Conservation (phyloP, 2,888 invertebrate genomes). For the Hirtodrosophila trivittata region DNA sequence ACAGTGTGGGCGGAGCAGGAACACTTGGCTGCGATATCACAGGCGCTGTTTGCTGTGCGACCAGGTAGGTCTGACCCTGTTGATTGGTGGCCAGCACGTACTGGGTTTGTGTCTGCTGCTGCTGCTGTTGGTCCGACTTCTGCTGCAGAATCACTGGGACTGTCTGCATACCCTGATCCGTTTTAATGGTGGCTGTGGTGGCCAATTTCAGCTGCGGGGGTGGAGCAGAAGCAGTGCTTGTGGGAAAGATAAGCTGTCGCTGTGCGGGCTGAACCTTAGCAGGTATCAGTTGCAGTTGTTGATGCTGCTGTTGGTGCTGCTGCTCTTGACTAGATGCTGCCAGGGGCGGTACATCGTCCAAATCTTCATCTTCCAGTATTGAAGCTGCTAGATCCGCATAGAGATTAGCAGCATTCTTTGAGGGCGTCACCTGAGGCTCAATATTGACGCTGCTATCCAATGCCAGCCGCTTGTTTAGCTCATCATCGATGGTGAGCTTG, state of each 20-base stretch:
- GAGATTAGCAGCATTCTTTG: conserved; percentile 92
- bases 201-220: conserved; percentile 70
- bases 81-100: conserved; percentile 84
- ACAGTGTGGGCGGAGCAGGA: conserved; percentile 85
- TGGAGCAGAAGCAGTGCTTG: conserved; percentile 20
- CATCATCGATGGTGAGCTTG: conserved; percentile 68
- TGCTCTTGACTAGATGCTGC: conserved; percentile 60
- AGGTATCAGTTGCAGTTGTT: conserved; percentile 81
- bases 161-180: conserved; percentile 82
- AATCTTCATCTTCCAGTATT: conserved; percentile 91
- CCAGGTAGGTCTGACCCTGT: conserved; percentile 87
- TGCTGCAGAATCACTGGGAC: conserved; percentile 82
- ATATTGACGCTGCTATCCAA: conserved; percentile 79
- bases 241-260: conserved; percentile 81
- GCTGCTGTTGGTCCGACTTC: conserved; percentile 60
- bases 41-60: conserved; percentile 86
- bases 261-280: conserved; percentile 74
- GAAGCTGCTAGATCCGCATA: conserved; percentile 94
- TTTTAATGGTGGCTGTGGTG: conserved; percentile 83
- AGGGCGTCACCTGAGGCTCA: conserved; percentile 83
- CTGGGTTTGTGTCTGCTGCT: conserved; percentile 80
- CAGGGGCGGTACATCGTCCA: conserved; percentile 81
- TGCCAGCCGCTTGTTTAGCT: conserved; percentile 84
- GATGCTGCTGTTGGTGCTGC: conserved; percentile 72
- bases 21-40: conserved; percentile 85